Percentiles rank a stretch among this genome's conserved stretches.
Evolutionary conservation across 2,888 invertebrate species (phyloP).

Genomic region (Apocheima hispidaria): DNA sequence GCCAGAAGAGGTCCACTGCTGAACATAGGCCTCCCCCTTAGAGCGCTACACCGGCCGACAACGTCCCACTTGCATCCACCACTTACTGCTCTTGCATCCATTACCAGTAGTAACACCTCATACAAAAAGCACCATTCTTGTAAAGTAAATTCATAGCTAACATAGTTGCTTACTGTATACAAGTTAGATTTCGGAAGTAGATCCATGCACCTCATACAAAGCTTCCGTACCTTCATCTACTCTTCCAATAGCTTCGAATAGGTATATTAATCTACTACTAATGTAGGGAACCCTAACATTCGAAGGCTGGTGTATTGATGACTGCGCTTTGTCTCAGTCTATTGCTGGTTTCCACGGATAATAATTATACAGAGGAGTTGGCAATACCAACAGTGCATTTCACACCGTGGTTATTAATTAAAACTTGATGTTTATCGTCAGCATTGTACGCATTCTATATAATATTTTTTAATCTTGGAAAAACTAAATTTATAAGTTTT

Average conservation of each 20-base stretch:
- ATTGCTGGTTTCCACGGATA: conserved; percentile 57
- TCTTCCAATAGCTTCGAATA: conserved; percentile 56
- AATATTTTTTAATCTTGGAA: no score
- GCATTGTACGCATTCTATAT: not conserved
- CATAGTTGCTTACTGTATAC: not conserved
- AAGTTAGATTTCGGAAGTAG: not conserved
- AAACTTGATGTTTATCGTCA: no score
- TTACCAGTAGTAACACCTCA: no score
- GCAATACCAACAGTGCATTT: not conserved
- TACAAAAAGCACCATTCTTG: no score
- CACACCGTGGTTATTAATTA: no score
- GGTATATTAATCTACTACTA: conserved; percentile 80
- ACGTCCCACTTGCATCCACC: no score
- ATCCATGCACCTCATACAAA: not conserved
- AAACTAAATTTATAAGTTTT: no score
- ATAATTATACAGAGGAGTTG: not conserved
- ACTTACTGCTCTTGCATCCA: no score
- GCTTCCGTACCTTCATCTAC: conserved; percentile 15
- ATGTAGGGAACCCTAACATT: conserved; percentile 73
- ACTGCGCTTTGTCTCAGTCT: conserved; percentile 76
- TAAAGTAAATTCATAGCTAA: not conserved
- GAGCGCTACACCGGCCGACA: no score
- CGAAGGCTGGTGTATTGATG: conserved; percentile 73
- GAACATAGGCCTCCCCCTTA: no score
- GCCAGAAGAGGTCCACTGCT: no score